Conservation (phyloP, 1,140 invertebrate genomes). For the Gryon sp. region DNA sequence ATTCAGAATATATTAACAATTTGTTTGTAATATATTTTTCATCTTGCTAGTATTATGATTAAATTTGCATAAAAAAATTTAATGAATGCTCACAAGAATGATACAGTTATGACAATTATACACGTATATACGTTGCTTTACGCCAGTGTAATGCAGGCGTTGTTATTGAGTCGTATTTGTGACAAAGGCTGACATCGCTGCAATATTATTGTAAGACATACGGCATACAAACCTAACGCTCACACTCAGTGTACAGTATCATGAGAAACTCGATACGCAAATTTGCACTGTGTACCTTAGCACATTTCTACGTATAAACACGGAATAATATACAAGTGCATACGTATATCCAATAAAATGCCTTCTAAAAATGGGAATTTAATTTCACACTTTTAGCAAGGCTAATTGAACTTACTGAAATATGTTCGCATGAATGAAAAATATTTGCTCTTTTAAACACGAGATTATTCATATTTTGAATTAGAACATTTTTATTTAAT, state of each 20-base stretch:
- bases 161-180: slow-evolving; percentile 45
- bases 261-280: slow-evolving; percentile 51
- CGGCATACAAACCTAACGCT: slow-evolving; percentile 29
- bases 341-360: too few species aligned
- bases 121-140: slow-evolving; percentile 38
- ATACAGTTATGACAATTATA: slow-evolving; percentile 37
- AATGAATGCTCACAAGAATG: too few species aligned
- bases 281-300: slow-evolving; percentile 41
- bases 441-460: too few species aligned
- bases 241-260: slow-evolving; percentile 28
- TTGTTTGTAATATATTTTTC: not conserved
- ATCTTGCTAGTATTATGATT: not conserved
- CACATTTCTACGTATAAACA: slow-evolving; percentile 24
- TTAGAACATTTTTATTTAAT: too few species aligned
- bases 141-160: slow-evolving; percentile 27
- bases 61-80: not conserved
- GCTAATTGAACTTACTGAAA: too few species aligned
- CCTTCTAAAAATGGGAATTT: too few species aligned
- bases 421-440: too few species aligned
- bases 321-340: slow-evolving; percentile 5
- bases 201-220: slow-evolving; percentile 45
- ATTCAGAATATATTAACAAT: too few species aligned
- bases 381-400: too few species aligned
- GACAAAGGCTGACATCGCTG: slow-evolving; percentile 53
- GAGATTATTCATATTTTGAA: too few species aligned